Conservation (phyloP, 2,797 vertebrate genomes). For the Dryobates pubescens region DNA sequence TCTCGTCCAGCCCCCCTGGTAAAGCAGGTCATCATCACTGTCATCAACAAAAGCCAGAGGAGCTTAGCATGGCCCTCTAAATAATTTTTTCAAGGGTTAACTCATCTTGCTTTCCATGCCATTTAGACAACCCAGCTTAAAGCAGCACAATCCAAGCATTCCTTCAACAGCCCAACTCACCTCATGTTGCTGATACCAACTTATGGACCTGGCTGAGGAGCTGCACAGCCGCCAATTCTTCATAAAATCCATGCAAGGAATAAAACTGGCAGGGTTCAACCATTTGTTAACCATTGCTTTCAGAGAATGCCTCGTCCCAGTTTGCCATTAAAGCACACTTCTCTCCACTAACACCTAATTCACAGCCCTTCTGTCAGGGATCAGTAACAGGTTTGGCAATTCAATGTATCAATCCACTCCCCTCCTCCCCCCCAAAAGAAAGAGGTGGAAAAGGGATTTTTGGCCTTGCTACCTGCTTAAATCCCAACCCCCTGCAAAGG, state of each 20-base stretch:
- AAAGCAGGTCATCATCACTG: background rate
- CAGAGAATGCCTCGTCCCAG: background rate
- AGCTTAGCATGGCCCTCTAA: background rate
- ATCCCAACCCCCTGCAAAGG: background rate
- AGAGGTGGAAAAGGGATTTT: background rate
- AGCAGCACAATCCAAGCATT: background rate
- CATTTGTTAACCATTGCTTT: background rate
- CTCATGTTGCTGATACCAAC: constrained; percentile 3
- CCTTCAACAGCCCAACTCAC: constrained; percentile 50
- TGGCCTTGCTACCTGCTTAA: background rate
- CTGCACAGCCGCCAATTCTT: constrained; percentile 19
- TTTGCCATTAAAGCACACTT: background rate
- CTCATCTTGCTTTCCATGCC: background rate
- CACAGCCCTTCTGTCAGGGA: background rate
- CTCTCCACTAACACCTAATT: background rate
- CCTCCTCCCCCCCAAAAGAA: background rate
- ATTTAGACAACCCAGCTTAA: background rate
- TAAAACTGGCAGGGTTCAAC: background rate
- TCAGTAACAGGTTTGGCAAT: background rate
- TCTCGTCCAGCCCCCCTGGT: no score
- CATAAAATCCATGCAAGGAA: constrained; percentile 18
- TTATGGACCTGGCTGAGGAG: constrained; percentile 6
- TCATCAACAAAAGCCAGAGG: background rate
- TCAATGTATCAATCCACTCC: background rate
- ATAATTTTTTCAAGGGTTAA: background rate